Conservation (phyloP, 2,113 vertebrate species). For the Heliornis fulica region DNA sequence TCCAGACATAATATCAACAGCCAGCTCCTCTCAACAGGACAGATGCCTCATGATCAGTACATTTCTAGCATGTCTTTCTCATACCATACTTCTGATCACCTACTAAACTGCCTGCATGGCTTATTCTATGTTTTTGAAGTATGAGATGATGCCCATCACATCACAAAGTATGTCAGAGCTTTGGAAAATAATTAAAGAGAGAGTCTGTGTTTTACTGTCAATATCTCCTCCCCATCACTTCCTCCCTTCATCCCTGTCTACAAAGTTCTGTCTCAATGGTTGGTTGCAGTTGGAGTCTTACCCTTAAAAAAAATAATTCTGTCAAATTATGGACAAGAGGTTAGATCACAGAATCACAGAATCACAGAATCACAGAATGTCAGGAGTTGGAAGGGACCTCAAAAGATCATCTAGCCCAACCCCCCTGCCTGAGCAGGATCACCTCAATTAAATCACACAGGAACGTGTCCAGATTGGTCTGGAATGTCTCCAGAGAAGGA, state of each 20-base stretch:
- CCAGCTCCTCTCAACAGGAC: neutral
- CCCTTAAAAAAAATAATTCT: neutral
- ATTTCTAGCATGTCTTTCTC: neutral
- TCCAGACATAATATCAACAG: neutral
- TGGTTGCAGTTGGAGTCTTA: neutral
- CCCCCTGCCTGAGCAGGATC: too few species aligned
- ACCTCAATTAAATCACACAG: too few species aligned
- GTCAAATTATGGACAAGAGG: neutral
- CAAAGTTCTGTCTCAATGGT: neutral
- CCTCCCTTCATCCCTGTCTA: neutral
- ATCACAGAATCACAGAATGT: too few species aligned
- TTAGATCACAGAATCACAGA: too few species aligned
- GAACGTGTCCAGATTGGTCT: too few species aligned
- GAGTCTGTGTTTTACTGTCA: neutral
- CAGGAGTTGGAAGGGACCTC: too few species aligned
- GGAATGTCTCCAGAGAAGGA: too few species aligned
- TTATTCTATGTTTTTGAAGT: neutral
- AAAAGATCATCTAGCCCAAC: too few species aligned
- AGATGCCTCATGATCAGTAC: neutral
- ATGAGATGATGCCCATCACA: neutral
- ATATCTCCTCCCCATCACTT: neutral
- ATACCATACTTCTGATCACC: neutral
- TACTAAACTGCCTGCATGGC: neutral
- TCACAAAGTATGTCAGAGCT: neutral
- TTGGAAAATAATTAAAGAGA: neutral